Conservation (phyloP, 2,113 vertebrate genomes). For the Hypomesus transpacificus region DNA sequence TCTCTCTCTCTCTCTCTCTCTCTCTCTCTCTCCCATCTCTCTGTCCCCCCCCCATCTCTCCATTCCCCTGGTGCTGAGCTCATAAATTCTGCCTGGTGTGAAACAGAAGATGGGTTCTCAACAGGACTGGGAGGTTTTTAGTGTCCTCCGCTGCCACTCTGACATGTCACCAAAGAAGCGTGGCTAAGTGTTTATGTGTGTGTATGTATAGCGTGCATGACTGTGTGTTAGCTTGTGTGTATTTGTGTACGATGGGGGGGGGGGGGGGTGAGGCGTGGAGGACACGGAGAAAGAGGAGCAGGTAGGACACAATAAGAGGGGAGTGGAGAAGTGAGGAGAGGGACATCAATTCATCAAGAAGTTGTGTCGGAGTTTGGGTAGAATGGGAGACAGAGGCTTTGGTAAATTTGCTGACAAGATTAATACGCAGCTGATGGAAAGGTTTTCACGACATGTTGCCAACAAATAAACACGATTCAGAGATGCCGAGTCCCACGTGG, state of each 20-base stretch:
- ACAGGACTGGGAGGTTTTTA: slow-evolving; percentile 58
- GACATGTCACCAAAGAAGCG: slow-evolving; percentile 53
- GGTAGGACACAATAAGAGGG: slow-evolving; percentile 24
- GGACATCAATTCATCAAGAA: slow-evolving; percentile 61
- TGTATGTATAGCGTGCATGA: slow-evolving; percentile 38
- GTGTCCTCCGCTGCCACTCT: slow-evolving; percentile 42
- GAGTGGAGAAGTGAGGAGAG: slow-evolving; percentile 46
- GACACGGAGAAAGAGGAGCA: slow-evolving; percentile 34
- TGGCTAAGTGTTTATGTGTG: slow-evolving; percentile 41
- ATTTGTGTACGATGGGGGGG: neutral
- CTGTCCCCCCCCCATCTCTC: slow-evolving; percentile 9
- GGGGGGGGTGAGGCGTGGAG: slow-evolving; percentile 3
- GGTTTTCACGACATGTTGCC: slow-evolving; percentile 87
- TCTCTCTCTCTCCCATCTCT: neutral
- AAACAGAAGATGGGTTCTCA: slow-evolving; percentile 69
- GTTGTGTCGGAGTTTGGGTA: slow-evolving; percentile 27
- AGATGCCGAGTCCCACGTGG: slow-evolving; percentile 66
- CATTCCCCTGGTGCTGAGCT: slow-evolving; percentile 40
- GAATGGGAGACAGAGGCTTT: slow-evolving; percentile 62
- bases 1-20: neutral
- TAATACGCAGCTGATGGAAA: slow-evolving; percentile 88
- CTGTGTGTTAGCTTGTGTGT: slow-evolving; percentile 8
- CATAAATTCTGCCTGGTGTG: slow-evolving; percentile 62
- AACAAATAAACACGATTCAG: slow-evolving; percentile 96
- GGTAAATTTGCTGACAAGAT: slow-evolving; percentile 83